Base-by-base conservation (phyloP, 2,797 vertebrate species). In the Falco rusticolus region DNA sequence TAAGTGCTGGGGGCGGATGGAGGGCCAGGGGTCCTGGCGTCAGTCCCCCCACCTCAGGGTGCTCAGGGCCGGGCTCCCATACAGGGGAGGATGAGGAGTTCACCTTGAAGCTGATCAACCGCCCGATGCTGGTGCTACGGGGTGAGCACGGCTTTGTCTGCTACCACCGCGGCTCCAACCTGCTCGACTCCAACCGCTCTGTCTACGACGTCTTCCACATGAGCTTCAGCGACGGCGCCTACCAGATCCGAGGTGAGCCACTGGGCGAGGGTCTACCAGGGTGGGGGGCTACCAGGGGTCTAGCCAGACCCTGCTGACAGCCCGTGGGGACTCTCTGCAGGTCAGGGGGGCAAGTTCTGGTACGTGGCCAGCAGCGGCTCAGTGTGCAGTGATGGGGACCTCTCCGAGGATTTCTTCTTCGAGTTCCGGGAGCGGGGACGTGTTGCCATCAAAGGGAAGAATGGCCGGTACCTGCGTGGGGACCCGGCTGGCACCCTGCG, bases 71-170 rank as follows among this genome's bases (percentile, higher is more conserved):
- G 1, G 20, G 68, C 1, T 90, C 24, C 76, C 0, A 1, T 24
- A 3, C 98, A 99, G 99, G 99, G 34, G 98, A 99, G 93, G 99
- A 99, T 0, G 99, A 99, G 87, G 98, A 99, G 96, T 98, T 99
- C 89, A 97, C 97, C 51, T 97, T 99, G 92, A 99, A 99, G 97
- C 98, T 99, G 66, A 99, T 99, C 96, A 99, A 99, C 97, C 98
- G 99, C 56, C 99, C 99, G 34, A 98, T 99, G 96, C 96, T 99
- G 97, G 99, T 99, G 97, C 98, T 99, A 81, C 98, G 99, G 12
- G 99, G 99, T 9, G 98, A 98, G 87, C 99, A 99, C 7, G 99
- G 99, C 63, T 99, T 99, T n/a, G 98, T 99, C 93, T 99, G 99
- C 96, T 98, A 98, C 97, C 99, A 99, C 95, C 99, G 98, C 21